A percentile compares a stretch with the other conserved stretches of the same genome.
phyloP scores from a whole-genome alignment of 2,888 invertebrate species.

The Drosophila nr. fundita region DNA sequence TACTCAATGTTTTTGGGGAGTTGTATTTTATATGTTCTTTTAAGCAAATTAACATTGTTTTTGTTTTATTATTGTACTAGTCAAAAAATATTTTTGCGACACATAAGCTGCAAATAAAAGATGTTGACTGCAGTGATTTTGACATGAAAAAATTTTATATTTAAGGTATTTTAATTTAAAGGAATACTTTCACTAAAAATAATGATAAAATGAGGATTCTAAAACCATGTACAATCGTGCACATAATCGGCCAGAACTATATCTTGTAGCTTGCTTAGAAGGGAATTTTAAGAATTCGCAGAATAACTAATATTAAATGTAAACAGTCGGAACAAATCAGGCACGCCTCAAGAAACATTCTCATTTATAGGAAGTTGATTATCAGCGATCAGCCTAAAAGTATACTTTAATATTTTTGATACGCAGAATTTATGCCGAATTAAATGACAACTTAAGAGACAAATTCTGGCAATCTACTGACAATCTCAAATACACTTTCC shows the following conservation, averaged over 20 bases:
- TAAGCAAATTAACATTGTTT: not conserved
- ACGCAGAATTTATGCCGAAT: not conserved
- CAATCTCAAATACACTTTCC: not conserved
- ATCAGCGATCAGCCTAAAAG: conserved; percentile 2
- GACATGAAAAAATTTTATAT: not conserved
- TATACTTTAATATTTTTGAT: not conserved
- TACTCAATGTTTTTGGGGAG: not conserved
- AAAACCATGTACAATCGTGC: too few species aligned
- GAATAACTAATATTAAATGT: not conserved
- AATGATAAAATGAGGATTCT: too few species aligned
- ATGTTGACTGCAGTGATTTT: not conserved
- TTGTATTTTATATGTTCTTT: not conserved
- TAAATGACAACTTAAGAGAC: not conserved
- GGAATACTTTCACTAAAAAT: not conserved
- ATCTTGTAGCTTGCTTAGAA: not conserved
- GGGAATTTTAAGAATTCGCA: not conserved
- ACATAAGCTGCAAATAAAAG: not conserved
- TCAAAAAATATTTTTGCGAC: not conserved
- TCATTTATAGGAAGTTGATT: not conserved
- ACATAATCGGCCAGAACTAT: not conserved
- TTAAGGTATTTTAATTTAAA: not conserved
- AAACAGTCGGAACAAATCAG: not conserved
- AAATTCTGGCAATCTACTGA: not conserved
- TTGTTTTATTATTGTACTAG: not conserved
- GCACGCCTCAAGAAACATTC: too few species aligned